These are phyloP conservation scores for Anneissia japonica DNA, from an alignment of 35 echinoderm and acorn worm species.

Conservation along the genomic window DNA sequence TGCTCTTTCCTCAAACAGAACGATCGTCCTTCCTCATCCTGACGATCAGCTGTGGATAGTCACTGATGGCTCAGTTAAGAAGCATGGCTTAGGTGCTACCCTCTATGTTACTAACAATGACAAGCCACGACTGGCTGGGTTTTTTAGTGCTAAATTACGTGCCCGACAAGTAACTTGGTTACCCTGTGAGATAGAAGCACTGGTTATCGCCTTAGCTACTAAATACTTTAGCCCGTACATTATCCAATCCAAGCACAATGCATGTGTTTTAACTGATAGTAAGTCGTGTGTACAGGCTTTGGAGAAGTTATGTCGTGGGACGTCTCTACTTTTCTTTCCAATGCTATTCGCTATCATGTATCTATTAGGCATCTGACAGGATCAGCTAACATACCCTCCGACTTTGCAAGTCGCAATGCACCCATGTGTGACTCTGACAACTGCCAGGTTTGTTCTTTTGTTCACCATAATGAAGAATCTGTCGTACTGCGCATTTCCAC, in stretches of 20 bases:
- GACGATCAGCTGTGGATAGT: not conserved
- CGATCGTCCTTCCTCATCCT: not conserved
- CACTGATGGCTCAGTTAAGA: not conserved
- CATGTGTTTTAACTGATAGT: no score
- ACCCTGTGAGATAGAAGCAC: not conserved
- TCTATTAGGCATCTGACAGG: not conserved
- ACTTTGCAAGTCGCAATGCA: not conserved
- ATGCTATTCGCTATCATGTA: not conserved
- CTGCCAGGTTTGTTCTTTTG: not conserved
- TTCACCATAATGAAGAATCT: not conserved
- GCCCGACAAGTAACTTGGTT: not conserved
- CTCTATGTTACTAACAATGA: not conserved
- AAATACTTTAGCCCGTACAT: not conserved
- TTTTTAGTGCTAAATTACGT: not conserved
- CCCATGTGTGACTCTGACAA: not conserved
- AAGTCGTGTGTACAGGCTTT: not conserved
- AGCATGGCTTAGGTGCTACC: not conserved
- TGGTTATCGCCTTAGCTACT: not conserved
- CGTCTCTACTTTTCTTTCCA: not conserved
- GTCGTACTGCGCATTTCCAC: not conserved
- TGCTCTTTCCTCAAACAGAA: not conserved
- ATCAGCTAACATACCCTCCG: not conserved
- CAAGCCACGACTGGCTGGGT: not conserved
- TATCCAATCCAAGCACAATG: not conserved
- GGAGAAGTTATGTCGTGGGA: not conserved